Evolutionary conservation across 2,888 invertebrate genomes (phyloP).

Genomic region (Augochlorella aurata): DNA sequence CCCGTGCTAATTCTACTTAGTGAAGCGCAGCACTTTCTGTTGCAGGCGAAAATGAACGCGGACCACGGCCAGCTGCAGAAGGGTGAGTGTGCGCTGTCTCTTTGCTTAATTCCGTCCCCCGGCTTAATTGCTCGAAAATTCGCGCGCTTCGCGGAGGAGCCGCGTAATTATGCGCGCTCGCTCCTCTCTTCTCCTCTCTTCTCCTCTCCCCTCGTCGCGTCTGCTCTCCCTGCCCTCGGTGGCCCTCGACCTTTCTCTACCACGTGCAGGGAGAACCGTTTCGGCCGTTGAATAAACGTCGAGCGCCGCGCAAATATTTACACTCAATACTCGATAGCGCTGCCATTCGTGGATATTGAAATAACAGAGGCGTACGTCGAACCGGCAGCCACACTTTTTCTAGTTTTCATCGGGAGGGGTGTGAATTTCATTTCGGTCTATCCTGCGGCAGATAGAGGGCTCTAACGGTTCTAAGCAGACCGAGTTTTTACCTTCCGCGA

Average conservation of each 20-base stretch:
- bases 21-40: constrained; percentile 81
- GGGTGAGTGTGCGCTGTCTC: constrained; percentile 78
- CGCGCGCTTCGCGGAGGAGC: background rate
- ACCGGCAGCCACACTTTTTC: background rate
- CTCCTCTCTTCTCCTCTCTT: too few species aligned
- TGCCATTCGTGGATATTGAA: constrained; percentile 42
- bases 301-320: constrained; percentile 49
- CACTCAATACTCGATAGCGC: constrained; percentile 46
- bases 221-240: background rate
- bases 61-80: constrained; percentile 83
- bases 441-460: background rate
- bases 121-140: constrained; percentile 22
- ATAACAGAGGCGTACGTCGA: constrained; percentile 34
- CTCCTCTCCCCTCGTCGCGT: background rate
- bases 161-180: constrained; percentile 23
- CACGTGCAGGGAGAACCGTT: constrained; percentile 6
- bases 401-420: constrained; percentile 1
- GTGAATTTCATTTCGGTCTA: constrained; percentile 1
- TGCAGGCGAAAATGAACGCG: constrained; percentile 84
- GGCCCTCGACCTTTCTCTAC: background rate
- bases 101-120: background rate
- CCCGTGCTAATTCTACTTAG: constrained; percentile 76
- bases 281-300: constrained; percentile 44
- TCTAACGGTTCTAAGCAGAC: background rate
- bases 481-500: background rate